A percentile compares a stretch with the other conserved stretches of the same genome.
Conservation (phyloP, 2,113 vertebrate genomes). For the Esox niger region DNA sequence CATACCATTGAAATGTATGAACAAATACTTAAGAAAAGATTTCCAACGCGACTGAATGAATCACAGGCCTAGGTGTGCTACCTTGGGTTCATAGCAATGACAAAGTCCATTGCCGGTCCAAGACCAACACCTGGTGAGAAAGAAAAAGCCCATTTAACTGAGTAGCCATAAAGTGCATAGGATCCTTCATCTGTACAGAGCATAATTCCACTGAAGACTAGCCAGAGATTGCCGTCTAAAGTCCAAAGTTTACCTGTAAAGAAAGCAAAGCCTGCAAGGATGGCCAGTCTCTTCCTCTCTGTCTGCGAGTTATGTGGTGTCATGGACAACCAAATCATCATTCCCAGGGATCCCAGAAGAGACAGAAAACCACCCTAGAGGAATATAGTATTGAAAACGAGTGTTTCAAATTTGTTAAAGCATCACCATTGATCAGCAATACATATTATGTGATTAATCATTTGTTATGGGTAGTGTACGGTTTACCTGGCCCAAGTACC, state of each 20-base stretch:
- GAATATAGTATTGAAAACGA: background rate
- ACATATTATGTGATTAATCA: no score
- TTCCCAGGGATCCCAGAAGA: constrained; percentile 79
- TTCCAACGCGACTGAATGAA: background rate
- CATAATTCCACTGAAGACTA: background rate
- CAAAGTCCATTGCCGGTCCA: constrained; percentile 86
- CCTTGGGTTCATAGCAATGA: constrained; percentile 92
- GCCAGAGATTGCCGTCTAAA: background rate
- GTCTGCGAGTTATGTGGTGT: constrained; percentile 88
- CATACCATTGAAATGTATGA: background rate
- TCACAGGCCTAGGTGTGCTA: constrained; percentile 41
- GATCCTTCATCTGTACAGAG: no score
- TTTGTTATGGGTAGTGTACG: no score
- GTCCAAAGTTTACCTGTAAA: constrained; percentile 77
- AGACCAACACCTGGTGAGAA: constrained; percentile 81
- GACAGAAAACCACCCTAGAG: constrained; percentile 84
- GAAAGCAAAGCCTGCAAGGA: constrained; percentile 90
- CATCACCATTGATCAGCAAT: no score
- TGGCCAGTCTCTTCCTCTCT: constrained; percentile 88
- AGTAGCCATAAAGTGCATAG: background rate
- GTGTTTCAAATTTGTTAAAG: background rate
- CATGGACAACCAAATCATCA: constrained; percentile 90
- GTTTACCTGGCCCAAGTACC: no score
- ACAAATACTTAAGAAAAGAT: background rate
- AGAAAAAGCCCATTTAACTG: background rate